A percentile compares a stretch with the other conserved stretches of the same genome.
Conservation (phyloP, 2,888 invertebrate species). For the Melinaea menophilus region DNA sequence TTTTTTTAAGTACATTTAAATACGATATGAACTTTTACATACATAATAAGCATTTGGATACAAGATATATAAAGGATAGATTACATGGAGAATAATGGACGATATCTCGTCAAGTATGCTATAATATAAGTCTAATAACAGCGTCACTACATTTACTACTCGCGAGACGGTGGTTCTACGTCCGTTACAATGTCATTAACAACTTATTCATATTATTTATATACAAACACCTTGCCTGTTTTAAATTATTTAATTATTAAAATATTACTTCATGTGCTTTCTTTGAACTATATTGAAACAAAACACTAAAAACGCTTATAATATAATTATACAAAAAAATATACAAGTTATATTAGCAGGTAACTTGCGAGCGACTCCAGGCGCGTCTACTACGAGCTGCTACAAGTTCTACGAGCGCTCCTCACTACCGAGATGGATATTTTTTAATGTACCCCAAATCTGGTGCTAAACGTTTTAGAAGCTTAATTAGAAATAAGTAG, state of each 20-base stretch:
- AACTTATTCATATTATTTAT: slow-evolving; percentile 22
- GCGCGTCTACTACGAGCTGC: background rate
- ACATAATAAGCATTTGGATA: background rate
- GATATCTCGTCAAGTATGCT: too few relatives aligned
- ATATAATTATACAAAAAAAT: slow-evolving; percentile 12
- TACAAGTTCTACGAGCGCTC: background rate
- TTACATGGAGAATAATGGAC: background rate
- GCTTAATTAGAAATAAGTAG: background rate
- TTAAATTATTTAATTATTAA: background rate
- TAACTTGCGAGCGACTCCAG: slow-evolving; percentile 9
- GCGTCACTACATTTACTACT: background rate
- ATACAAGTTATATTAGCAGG: slow-evolving; percentile 11
- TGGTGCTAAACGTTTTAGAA: too few relatives aligned
- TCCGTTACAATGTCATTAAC: slow-evolving; percentile 9
- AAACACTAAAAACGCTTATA: slow-evolving; percentile 5
- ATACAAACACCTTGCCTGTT: slow-evolving; percentile 13
- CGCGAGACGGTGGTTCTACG: slow-evolving; percentile 11
- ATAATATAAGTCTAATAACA: background rate
- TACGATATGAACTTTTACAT: slow-evolving; percentile 2
- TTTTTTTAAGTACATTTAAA: background rate
- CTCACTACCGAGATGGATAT: too few relatives aligned
- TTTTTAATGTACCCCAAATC: too few relatives aligned
- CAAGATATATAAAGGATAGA: background rate
- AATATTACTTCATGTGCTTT: background rate
- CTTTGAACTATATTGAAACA: slow-evolving; percentile 8